Conservation (phyloP, 2,888 invertebrate genomes). For the Andrena camellia region DNA sequence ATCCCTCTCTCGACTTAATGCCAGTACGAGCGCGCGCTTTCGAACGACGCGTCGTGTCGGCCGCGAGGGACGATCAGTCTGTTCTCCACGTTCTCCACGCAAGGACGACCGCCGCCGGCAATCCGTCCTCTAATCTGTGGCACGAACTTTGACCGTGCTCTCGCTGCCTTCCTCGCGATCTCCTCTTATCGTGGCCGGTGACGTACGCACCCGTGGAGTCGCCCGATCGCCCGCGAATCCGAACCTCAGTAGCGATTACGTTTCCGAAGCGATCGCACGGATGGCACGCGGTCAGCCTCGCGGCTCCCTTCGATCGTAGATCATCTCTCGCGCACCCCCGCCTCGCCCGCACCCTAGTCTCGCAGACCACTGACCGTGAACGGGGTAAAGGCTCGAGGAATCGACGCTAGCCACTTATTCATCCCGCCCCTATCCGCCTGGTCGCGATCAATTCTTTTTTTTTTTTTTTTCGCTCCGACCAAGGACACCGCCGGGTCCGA, state of each 20-base stretch:
- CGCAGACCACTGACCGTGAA: not conserved
- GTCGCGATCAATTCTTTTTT: not conserved
- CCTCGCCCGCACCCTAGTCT: not conserved
- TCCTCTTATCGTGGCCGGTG: constrained; percentile 43
- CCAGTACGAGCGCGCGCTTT: constrained; percentile 80
- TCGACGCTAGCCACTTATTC: not conserved
- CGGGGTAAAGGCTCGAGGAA: not conserved
- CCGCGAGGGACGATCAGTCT: constrained; percentile 78
- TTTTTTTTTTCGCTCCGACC: not conserved
- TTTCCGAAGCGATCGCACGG: constrained; percentile 23
- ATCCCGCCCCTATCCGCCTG: not conserved
- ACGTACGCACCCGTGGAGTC: constrained; percentile 41
- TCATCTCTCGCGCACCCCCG: not conserved
- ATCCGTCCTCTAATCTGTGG: constrained; percentile 48
- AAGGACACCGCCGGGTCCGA: not conserved
- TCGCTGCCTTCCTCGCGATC: constrained; percentile 42
- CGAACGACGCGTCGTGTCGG: constrained; percentile 78
- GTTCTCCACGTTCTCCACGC: constrained; percentile 81
- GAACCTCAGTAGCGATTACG: constrained; percentile 49
- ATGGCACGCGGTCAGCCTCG: not conserved
- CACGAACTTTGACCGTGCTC: constrained; percentile 73
- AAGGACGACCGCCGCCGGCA: constrained; percentile 71
- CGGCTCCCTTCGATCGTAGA: not conserved
- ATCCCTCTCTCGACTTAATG: constrained; percentile 71
- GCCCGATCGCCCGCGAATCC: constrained; percentile 42